These are phyloP conservation scores for Drosophila paranaensis DNA, from an alignment of 2,888 invertebrate species.

Conservation along the genomic window DNA sequence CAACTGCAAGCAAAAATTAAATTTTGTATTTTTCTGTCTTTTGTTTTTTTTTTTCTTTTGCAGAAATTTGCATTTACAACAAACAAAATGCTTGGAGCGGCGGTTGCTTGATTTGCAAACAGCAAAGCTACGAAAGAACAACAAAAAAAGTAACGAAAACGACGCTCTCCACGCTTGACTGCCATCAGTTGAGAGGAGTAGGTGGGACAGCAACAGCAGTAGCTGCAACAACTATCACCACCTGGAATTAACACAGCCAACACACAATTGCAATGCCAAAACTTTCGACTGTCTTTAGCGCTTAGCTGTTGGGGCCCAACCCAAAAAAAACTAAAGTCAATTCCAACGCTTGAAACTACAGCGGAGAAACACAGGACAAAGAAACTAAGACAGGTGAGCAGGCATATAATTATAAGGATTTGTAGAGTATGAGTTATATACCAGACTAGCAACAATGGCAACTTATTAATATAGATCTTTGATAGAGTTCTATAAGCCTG, in stretches of 20 bases:
- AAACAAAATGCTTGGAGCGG: conserved; percentile 54
- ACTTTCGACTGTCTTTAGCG: conserved; percentile 39
- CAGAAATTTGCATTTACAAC: conserved; percentile 81
- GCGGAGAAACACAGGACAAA: conserved; percentile 1
- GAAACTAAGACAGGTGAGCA: conserved; percentile 13
- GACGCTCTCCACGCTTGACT: conserved; percentile 49
- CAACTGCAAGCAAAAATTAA: conserved; percentile 24
- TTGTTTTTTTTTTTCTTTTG: conserved; percentile 39
- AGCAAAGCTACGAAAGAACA: conserved; percentile 56
- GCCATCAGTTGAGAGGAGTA: conserved; percentile 35
- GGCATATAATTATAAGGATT: background rate
- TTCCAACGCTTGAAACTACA: background rate
- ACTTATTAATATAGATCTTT: background rate
- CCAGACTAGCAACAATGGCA: background rate
- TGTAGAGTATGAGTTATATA: background rate
- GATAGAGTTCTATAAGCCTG: background rate
- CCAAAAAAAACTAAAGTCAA: conserved; percentile 24
- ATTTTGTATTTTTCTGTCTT: conserved; percentile 29
- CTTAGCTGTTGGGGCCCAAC: conserved; percentile 47
- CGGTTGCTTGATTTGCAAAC: conserved; percentile 65
- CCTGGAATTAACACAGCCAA: conserved; percentile 35
- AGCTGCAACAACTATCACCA: conserved; percentile 7
- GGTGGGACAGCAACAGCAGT: conserved; percentile 19
- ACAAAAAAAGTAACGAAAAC: conserved; percentile 16
- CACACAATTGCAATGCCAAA: conserved; percentile 48